Base-by-base conservation (phyloP, 2,797 vertebrate genomes). In the Tolypeutes matacus region DNA sequence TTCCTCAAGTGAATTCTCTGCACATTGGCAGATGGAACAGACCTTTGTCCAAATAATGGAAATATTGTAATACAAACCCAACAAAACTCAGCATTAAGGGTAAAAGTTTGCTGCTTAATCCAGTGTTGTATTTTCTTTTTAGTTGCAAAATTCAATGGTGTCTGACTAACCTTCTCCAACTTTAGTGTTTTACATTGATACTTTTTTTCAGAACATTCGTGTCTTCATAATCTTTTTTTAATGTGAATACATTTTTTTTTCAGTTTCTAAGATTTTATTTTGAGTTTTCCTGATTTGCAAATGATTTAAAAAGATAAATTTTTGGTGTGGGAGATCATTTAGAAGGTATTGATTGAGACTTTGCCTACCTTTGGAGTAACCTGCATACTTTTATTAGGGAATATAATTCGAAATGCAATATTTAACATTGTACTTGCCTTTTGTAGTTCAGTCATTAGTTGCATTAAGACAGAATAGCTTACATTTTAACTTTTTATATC, bases 351-450 rank as follows among this genome's bases (percentile, higher is more conserved):
- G 75, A 12, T 78, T 93, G 70, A 95, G 21, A 89, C 23, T 94
- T 76, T 69, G 53, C 65, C 39, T 51, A 15, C 39, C n/a, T 91
- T 87, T 88, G n/a, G 87, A 90, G 70, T 93, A 83, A 95, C 86
- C 15, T 75, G 11, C 73, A 31, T 83, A 60, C 27, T 91, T 85
- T 89, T 87, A 36, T 94, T 75, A 87, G 95, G 39, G 51, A 46
- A 94, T 88, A 60, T 73, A 75, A 17, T 95, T 95, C 89, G 31
- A 94, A 95, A 77, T 64, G 46, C 89, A 86, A 56, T 89, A 46
- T 84, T 49, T 49, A 23, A 87, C 34, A 25, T 88, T 46, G 15
- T 64, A 58, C 73, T 94, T 93, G 36, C 39, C 18, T 91, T 90
- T 87, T 42, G 1, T 82, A 86, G 29, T 6, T 46, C 36, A 82